Conservation (phyloP, 2,797 vertebrate genomes). For the Tarsius wallacei region DNA sequence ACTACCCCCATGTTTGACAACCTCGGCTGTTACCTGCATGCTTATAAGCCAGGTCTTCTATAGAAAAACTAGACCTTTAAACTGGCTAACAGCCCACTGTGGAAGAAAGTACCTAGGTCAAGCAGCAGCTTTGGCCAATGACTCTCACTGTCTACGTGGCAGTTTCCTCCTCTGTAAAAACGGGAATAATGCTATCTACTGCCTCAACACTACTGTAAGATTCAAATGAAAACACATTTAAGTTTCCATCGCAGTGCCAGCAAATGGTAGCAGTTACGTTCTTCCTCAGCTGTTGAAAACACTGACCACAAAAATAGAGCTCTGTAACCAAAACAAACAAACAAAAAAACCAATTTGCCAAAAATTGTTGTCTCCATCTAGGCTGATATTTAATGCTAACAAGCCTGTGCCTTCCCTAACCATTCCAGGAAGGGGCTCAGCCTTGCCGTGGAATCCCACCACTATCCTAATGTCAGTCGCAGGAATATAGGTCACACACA, state of each 20-base stretch:
- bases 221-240: background rate
- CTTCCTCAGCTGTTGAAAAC: background rate
- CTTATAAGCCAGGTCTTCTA: background rate
- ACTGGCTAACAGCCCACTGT: background rate
- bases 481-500: constrained; percentile 50
- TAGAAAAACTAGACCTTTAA: constrained; percentile 13
- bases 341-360: background rate
- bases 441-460: constrained; percentile 31
- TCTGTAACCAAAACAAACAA: background rate
- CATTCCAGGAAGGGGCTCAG: background rate
- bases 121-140: constrained; percentile 41
- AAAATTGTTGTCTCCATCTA: background rate
- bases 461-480: background rate
- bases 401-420: background rate
- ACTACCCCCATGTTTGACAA: background rate
- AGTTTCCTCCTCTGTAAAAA: constrained; percentile 40
- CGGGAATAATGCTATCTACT: background rate
- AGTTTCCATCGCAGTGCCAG: background rate
- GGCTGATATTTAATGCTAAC: background rate
- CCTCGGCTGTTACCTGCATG: background rate
- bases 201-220: background rate
- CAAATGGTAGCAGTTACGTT: background rate
- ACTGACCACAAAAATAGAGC: background rate
- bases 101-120: constrained; percentile 42
- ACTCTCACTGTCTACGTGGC: background rate